Base-by-base conservation (phyloP, 2,113 vertebrate genomes). In the Gambusia affinis region DNA sequence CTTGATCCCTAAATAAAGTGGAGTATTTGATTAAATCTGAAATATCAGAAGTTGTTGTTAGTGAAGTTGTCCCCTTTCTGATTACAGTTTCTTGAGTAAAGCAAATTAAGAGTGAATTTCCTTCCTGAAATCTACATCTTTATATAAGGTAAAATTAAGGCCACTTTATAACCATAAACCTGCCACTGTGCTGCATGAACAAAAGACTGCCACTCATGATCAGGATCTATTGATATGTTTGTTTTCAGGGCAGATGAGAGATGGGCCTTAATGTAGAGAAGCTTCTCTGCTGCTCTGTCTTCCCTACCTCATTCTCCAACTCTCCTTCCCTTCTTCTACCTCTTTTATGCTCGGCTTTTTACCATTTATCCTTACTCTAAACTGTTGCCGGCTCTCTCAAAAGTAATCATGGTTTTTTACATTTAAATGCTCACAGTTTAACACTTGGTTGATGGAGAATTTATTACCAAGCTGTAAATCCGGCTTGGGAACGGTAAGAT, bases 231-330 rank as follows among this genome's bases (percentile, higher is more conserved):
- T 61, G 31, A 37, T 42, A 3, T 14, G 31, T 30, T 35, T 54
- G 39, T 81, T 85, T 37, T 65, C 70, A 67, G 67, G 10, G 22
- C 72, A 83, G 76, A 84, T 83, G 81, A 82, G 75, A 83, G 85
- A 80, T 12, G 2, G 76, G 87, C 92, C 89, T 90, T 91, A 86
- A 86, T 70, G 15, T 80, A 72, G 85, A 89, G 77, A 75, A 54
- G 80, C 82, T 28, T 74, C 27, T 35, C 22, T 14, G 86, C 85
- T 75, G 78, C 84, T 85, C 83, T 74, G 67, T 76, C 39, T 72
- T 84, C 78, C 72, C 88, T 92, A 92, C 91, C 88, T 90, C 90
- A 65, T 75, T 76, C 79, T 87, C 86, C 80, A 11, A 77, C 77
- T 80, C 84, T 85, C 83, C 80, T 31, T 37, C 14, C 66, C 72